phyloP scores from a whole-genome alignment of 30 jellyfish, hydroid and myxozoan genomes.

The Turritopsis dohrnii region DNA sequence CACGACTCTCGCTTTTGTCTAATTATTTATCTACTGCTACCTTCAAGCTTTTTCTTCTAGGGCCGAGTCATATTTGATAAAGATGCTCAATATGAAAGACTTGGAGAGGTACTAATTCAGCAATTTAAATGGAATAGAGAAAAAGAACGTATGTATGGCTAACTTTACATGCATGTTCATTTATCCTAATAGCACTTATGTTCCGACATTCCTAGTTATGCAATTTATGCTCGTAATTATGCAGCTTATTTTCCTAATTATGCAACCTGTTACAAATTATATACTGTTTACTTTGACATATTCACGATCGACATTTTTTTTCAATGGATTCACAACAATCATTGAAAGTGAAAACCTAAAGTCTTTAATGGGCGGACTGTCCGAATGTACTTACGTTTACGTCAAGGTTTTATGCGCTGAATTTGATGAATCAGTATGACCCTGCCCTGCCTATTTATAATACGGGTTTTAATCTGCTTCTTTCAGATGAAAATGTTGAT shows the following conservation, averaged over 20 bases:
- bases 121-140: background rate
- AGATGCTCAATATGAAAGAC: background rate
- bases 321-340: background rate
- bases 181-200: too few relatives aligned
- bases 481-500: background rate
- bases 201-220: too few relatives aligned
- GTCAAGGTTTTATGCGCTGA: too few relatives aligned
- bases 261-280: background rate
- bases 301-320: background rate
- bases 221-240: background rate
- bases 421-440: too few relatives aligned
- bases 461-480: background rate
- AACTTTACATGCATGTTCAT: too few relatives aligned
- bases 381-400: background rate
- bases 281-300: background rate
- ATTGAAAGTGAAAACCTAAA: background rate
- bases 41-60: too few relatives aligned
- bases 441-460: too few relatives aligned
- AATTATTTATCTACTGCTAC: too few relatives aligned
- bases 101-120: background rate
- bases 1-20: too few relatives aligned
- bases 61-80: background rate
- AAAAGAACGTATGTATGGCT: background rate
- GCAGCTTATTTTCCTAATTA: too few relatives aligned
- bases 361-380: too few relatives aligned